Percentiles rank a stretch among this genome's conserved stretches.
Conservation (phyloP, 2,888 invertebrate species). For the Hermodice carunculata region DNA sequence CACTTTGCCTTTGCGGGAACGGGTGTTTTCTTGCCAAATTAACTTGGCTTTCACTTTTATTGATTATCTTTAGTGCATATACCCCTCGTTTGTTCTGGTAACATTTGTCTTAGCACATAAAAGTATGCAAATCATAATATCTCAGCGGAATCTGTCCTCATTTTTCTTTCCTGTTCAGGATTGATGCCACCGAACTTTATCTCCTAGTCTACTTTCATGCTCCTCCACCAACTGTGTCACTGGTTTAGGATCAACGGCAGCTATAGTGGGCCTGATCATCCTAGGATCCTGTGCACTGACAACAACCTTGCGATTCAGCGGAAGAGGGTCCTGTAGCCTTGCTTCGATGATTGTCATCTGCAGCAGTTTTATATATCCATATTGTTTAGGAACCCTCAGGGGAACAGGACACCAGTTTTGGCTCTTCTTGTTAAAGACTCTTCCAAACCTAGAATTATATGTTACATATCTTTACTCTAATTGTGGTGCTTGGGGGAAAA, state of each 20-base stretch:
- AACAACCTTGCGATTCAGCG: not conserved
- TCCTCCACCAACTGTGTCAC: not conserved
- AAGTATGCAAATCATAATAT: too few species aligned
- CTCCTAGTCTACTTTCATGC: not conserved
- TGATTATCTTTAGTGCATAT: too few species aligned
- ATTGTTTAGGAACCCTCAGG: constrained; percentile 4
- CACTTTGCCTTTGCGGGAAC: too few species aligned
- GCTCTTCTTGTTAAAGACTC: not conserved
- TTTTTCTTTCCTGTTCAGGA: too few species aligned
- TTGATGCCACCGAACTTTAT: not conserved
- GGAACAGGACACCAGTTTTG: constrained; percentile 1
- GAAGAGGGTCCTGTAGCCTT: not conserved
- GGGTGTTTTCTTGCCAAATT: too few species aligned
- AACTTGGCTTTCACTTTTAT: too few species aligned
- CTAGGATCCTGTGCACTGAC: not conserved
- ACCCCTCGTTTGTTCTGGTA: too few species aligned
- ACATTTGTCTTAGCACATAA: too few species aligned
- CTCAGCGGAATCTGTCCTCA: too few species aligned
- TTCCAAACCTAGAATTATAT: not conserved
- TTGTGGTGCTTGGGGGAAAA: too few species aligned
- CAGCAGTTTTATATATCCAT: not conserved
- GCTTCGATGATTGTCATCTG: not conserved
- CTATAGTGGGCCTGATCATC: not conserved
- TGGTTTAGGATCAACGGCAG: not conserved
- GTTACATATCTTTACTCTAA: not conserved